Conservation (phyloP, 1,140 invertebrate species). For the Hesperophylax magnus region DNA sequence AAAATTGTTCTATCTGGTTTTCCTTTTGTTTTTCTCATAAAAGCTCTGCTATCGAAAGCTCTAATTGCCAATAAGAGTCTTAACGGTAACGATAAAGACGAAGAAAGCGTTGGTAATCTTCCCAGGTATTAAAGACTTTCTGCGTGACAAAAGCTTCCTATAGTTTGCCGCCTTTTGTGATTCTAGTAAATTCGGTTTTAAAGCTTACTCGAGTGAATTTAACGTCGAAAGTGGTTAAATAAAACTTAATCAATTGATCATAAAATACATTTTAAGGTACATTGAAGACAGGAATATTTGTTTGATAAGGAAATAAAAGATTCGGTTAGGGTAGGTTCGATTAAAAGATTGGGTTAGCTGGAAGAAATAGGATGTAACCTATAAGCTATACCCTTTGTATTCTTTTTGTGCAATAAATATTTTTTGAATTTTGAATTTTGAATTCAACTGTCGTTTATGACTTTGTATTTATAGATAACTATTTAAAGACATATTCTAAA, state of each 20-base stretch:
- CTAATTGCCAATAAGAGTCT: slow-evolving; percentile 30
- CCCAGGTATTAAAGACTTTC: background rate
- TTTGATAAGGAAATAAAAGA: background rate
- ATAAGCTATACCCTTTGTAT: no score
- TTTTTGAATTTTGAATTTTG: no score
- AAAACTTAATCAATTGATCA: background rate
- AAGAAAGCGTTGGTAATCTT: slow-evolving; percentile 30
- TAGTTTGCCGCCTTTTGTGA: background rate
- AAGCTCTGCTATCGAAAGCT: background rate
- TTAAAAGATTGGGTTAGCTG: no score
- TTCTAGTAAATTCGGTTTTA: background rate
- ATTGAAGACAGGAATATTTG: background rate
- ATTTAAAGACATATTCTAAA: no score
- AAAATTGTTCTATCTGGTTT: no score
- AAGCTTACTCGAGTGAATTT: slow-evolving; percentile 3
- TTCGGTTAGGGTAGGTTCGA: no score
- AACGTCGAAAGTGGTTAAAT: background rate
- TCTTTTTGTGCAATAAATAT: no score
- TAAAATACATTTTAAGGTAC: background rate
- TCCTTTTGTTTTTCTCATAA: slow-evolving; percentile 23
- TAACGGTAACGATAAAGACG: slow-evolving; percentile 21
- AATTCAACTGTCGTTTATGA: no score
- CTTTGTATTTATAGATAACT: no score
- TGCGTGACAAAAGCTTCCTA: slow-evolving; percentile 20
- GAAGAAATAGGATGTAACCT: no score